Percentiles rank a stretch among this genome's conserved stretches.
phyloP scores from a whole-genome alignment of 2,888 invertebrate genomes.

The Stenolophus ochropezus region DNA sequence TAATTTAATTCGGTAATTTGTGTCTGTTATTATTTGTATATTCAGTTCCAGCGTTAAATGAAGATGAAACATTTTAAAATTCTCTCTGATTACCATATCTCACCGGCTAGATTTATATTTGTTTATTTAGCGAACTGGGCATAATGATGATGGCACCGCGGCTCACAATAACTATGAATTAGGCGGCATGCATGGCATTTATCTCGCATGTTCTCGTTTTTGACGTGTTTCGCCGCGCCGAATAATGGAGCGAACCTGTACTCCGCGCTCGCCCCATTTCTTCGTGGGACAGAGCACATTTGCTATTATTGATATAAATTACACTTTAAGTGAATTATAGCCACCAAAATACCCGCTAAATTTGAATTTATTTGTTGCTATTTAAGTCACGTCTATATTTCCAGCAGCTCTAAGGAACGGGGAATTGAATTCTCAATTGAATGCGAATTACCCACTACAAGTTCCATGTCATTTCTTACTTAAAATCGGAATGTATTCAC shows the following conservation, averaged over 20 bases:
- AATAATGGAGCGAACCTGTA: not conserved
- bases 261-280: not conserved
- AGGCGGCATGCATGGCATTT: not conserved
- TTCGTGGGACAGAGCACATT: conserved; percentile 26
- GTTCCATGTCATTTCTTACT: no score
- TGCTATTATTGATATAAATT: conserved; percentile 45
- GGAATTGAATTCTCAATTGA: not conserved
- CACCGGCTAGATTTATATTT: not conserved
- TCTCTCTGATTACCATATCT: no score
- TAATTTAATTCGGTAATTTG: no score
- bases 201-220: not conserved
- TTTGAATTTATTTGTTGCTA: conserved; percentile 43
- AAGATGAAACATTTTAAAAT: not conserved
- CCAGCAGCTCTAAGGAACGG: not conserved
- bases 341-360: conserved; percentile 10
- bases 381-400: conserved; percentile 12
- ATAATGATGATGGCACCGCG: not conserved
- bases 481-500: no score
- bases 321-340: conserved; percentile 47
- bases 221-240: not conserved
- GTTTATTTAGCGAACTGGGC: not conserved
- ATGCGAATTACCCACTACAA: not conserved
- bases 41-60: no score
- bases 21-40: no score
- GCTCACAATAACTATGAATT: not conserved